Base-by-base conservation (phyloP, 2,797 vertebrate genomes). In the Sebastiscus albofasciatus region DNA sequence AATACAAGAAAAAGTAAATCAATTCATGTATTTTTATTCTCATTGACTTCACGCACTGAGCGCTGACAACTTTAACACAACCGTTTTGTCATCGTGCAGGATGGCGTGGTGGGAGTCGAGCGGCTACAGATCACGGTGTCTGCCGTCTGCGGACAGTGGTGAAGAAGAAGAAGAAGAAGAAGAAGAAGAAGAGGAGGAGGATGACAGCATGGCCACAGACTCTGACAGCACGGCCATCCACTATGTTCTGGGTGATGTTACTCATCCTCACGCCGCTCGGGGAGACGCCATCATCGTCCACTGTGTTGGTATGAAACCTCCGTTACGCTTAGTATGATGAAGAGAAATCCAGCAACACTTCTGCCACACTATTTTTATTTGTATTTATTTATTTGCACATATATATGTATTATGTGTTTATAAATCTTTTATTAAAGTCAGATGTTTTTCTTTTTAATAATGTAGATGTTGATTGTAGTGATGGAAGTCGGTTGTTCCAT, bases 161-260 rank as follows among this genome's bases (percentile, higher is more conserved):
- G 94, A 93, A 26, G 94, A 88, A 12, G 94, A 94, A 27, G 94
- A 88, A 12, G 94, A 94, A 8, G 34, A 93, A 0, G 96, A 94
- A 2, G 95, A 95, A 2, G 92, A 94, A 0, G 96, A 97, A 4
- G 93, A 95, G 0, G 94, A 62, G 49, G 93, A 93, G 55, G 94
- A 94, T 13, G 81, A 83, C 9, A 68, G 73, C 71, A 95, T 91
- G 20, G 67, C 91, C 29, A 79, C 93, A 66, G 96, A 96, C 64
- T 93, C 91, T 0, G 94, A 95, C 56, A 82, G 86, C 46, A 93
- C 77, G 0, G 92, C 86, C 70, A 96, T 99, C 81, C 86, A 85
- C 62, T 99, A 99, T 0, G 84, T 99, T n/a, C 91, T 97, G 33
- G 98, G 98, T 33, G 98, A 99, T 39, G 98, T 99, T 34, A 98